Percentiles rank a stretch among this genome's conserved stretches.
Conservation (phyloP, 2,797 vertebrate genomes). For the Forpus xanthops region DNA sequence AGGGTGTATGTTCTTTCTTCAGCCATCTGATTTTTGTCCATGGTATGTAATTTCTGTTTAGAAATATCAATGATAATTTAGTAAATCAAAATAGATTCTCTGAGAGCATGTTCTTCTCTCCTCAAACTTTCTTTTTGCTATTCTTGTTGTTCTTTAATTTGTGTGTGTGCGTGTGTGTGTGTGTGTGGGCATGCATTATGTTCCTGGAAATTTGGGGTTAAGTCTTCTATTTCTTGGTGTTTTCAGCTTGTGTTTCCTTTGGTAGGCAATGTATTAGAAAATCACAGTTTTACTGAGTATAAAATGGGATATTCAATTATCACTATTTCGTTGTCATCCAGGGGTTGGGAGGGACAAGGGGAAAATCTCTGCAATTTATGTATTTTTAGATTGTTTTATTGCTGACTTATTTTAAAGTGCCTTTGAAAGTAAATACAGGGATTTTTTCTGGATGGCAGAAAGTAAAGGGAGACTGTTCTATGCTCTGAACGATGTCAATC, state of each 20-base stretch:
- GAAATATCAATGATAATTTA: neutral
- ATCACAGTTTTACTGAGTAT: neutral
- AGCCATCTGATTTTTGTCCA: accelerated
- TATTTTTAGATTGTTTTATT: neutral
- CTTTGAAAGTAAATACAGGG: neutral
- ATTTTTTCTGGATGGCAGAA: neutral
- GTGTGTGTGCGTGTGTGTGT: neutral
- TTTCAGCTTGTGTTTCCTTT: neutral
- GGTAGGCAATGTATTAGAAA: neutral
- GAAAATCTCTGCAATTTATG: neutral
- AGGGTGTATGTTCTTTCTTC: accelerated
- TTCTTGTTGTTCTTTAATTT: neutral
- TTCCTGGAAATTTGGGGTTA: neutral
- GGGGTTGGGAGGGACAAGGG: too few relatives aligned
- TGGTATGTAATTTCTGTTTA: neutral
- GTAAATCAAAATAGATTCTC: neutral
- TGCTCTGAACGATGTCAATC: neutral
- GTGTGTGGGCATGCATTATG: neutral
- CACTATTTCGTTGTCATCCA: neutral
- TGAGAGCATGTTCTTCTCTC: neutral
- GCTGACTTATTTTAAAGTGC: neutral
- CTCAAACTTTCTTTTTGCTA: neutral
- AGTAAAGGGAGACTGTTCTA: neutral
- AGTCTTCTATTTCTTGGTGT: neutral
- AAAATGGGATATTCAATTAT: neutral